Conservation (phyloP, 2,797 vertebrate species). For the Apogon talboti region DNA sequence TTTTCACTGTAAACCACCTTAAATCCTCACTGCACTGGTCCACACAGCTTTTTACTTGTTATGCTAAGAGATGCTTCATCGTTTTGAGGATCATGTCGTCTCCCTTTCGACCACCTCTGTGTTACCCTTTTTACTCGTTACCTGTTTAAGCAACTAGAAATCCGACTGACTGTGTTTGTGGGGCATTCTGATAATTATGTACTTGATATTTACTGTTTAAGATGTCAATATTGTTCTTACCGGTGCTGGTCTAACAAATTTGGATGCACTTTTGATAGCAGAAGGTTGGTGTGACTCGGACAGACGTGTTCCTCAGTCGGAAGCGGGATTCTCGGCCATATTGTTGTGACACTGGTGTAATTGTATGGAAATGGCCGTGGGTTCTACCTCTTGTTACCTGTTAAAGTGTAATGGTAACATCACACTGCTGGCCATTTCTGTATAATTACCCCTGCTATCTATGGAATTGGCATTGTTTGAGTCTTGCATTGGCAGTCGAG, state of each 20-base stretch:
- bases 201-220: constrained; percentile 86
- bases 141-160: constrained; percentile 74
- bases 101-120: constrained; percentile 42
- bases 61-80: constrained; percentile 50
- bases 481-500: constrained; percentile 59
- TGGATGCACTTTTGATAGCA: constrained; percentile 86
- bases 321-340: constrained; percentile 59
- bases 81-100: constrained; percentile 39
- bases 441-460: constrained; percentile 82
- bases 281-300: constrained; percentile 63
- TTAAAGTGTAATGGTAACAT: constrained; percentile 88
- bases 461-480: constrained; percentile 65
- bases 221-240: constrained; percentile 82
- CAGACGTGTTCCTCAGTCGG: constrained; percentile 37
- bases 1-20: constrained; percentile 80
- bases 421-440: constrained; percentile 86
- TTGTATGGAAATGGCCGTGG: constrained; percentile 86
- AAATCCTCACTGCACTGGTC: constrained; percentile 74
- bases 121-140: constrained; percentile 48
- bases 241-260: constrained; percentile 84
- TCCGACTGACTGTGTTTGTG: constrained; percentile 84
- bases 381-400: constrained; percentile 91
- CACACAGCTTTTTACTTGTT: constrained; percentile 59
- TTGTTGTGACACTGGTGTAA: constrained; percentile 74
- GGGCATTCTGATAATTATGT: constrained; percentile 84